A percentile compares a stretch with the other conserved stretches of the same genome.
phyloP scores from a whole-genome alignment of 2,113 vertebrate species.

The Columba janthina region DNA sequence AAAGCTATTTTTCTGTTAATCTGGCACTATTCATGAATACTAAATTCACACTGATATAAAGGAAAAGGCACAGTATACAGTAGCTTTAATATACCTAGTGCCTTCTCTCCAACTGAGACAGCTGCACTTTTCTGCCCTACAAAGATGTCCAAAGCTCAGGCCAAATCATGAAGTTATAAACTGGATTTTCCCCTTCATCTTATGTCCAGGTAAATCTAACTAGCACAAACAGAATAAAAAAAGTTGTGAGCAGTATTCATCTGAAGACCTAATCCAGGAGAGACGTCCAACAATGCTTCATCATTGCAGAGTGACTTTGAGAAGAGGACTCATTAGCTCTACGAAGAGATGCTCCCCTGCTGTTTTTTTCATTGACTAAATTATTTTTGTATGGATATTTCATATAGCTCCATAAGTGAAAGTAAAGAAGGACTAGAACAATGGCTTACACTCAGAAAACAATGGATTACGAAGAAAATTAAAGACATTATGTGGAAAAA shows the following conservation, averaged over 20 bases:
- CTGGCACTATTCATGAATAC: background rate
- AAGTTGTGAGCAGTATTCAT: background rate
- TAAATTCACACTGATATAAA: background rate
- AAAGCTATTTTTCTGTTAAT: constrained; percentile 20
- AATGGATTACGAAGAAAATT: background rate
- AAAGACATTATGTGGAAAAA: background rate
- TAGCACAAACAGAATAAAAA: background rate
- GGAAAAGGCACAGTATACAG: rapidly evolving
- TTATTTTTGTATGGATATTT: background rate
- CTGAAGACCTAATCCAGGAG: background rate
- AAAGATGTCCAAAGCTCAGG: background rate
- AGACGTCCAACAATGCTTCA: background rate
- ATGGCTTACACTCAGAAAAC: background rate
- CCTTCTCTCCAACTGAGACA: background rate
- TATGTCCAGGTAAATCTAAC: background rate
- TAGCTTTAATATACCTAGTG: background rate
- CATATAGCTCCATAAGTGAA: background rate
- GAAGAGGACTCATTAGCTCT: rapidly evolving
- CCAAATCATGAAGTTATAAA: background rate
- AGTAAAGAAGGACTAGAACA: background rate
- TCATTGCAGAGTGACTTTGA: background rate
- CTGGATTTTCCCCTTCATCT: background rate
- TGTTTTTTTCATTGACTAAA: background rate
- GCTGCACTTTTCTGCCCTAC: background rate
- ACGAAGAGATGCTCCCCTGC: background rate